These are phyloP conservation scores for Bungarus multicinctus DNA, from an alignment of 2,113 vertebrate species.

Conservation along the genomic window DNA sequence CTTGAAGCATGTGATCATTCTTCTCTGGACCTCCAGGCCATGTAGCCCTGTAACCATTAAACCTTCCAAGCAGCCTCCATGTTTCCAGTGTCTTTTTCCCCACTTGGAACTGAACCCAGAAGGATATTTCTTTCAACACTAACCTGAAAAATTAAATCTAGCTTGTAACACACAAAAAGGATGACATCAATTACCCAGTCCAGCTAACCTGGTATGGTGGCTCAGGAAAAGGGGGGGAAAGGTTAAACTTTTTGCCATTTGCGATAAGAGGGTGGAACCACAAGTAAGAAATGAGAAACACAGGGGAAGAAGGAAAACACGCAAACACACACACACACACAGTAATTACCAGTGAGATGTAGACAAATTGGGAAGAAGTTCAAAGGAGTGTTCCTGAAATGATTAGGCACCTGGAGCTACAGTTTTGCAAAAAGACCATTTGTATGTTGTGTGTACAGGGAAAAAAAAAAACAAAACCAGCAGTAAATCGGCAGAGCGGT, in stretches of 20 bases:
- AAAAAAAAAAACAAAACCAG: constrained; percentile 40
- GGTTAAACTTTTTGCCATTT: constrained; percentile 62
- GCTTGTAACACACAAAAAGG: constrained; percentile 29
- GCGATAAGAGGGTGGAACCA: constrained; percentile 60
- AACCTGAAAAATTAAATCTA: constrained; percentile 58
- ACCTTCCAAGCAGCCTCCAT: too few relatives aligned
- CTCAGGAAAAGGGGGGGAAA: constrained; percentile 57
- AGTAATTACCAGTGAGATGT: constrained; percentile 53
- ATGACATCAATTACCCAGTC: constrained; percentile 61
- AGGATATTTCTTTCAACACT: too few relatives aligned
- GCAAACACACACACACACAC: background rate
- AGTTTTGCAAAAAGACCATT: constrained; percentile 56
- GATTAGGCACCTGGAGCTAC: constrained; percentile 62
- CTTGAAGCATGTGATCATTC: too few relatives aligned
- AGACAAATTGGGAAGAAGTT: constrained; percentile 61
- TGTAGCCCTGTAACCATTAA: too few relatives aligned
- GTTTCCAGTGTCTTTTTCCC: too few relatives aligned
- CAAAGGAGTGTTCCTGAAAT: constrained; percentile 65
- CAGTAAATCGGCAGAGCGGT: constrained; percentile 56
- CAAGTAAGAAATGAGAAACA: constrained; percentile 26
- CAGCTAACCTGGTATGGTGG: constrained; percentile 57
- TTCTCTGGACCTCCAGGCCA: too few relatives aligned
- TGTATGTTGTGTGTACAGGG: background rate
- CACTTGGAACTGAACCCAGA: too few relatives aligned
- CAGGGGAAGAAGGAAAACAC: constrained; percentile 28